Evolutionary conservation across 1,140 invertebrate species (phyloP).

Genomic region (Mya arenaria): DNA sequence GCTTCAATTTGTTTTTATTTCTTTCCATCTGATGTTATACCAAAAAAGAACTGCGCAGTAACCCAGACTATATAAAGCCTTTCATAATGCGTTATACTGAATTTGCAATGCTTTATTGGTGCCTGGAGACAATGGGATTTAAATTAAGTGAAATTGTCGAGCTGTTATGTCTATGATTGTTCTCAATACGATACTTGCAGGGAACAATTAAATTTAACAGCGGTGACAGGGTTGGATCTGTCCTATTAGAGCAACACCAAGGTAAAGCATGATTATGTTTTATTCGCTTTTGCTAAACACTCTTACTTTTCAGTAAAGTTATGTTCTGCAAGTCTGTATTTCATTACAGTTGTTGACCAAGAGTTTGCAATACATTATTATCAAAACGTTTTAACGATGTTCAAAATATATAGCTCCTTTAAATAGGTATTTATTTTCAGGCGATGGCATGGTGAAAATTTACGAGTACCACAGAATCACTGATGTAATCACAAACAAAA

Average conservation of each 20-base stretch:
- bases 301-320: background rate
- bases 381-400: no score
- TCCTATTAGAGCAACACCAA: slow-evolving; percentile 97
- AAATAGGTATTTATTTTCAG: slow-evolving; percentile 23
- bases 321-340: background rate
- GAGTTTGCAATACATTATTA: background rate
- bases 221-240: slow-evolving; percentile 96
- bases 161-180: no score
- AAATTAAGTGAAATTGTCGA: no score
- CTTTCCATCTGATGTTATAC: background rate
- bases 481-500: slow-evolving; percentile 45
- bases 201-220: slow-evolving; percentile 97
- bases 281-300: background rate
- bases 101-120: background rate
- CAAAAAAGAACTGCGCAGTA: background rate
- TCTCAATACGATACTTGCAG: slow-evolving; percentile 81
- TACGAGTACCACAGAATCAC: slow-evolving; percentile 57
- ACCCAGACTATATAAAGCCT: background rate
- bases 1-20: no score
- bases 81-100: background rate
- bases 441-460: slow-evolving; percentile 63
- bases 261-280: slow-evolving; percentile 82
- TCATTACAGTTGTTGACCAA: background rate
- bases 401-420: no score
- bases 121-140: background rate